A percentile compares a stretch with the other conserved stretches of the same genome.
phyloP scores from a whole-genome alignment of 2,888 invertebrate genomes.

The Pyrocoelia pectoralis region DNA sequence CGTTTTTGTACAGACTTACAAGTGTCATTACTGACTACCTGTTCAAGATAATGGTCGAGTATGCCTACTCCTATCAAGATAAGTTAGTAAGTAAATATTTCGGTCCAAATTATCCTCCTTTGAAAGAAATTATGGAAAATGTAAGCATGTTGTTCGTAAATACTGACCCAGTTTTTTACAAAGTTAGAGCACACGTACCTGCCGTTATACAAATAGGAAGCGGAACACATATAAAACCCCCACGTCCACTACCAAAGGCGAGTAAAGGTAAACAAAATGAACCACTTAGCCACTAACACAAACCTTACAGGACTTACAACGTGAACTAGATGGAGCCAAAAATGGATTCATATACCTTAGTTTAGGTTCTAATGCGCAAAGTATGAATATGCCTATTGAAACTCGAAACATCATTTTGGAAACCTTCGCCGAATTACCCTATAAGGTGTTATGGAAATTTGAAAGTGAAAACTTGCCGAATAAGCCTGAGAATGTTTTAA shows the following conservation, averaged over 20 bases:
- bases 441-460: slow-evolving; percentile 60
- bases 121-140: slow-evolving; percentile 44
- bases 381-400: slow-evolving; percentile 37
- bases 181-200: slow-evolving; percentile 49
- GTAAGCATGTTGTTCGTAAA: slow-evolving; percentile 52
- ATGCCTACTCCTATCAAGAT: background rate
- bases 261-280: too few relatives aligned
- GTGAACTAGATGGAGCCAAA: slow-evolving; percentile 4
- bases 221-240: slow-evolving; percentile 45
- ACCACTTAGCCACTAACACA: background rate
- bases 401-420: slow-evolving; percentile 49
- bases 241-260: slow-evolving; percentile 41
- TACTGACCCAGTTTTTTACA: slow-evolving; percentile 50
- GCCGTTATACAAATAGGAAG: slow-evolving; percentile 48
- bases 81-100: slow-evolving; percentile 43
- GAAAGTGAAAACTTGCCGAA: slow-evolving; percentile 51
- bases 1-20: background rate
- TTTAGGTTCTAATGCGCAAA: slow-evolving; percentile 21
- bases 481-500: slow-evolving; percentile 55
- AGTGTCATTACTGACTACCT: background rate
- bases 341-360: slow-evolving; percentile 39
- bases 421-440: slow-evolving; percentile 55
- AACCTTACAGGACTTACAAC: background rate
- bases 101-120: slow-evolving; percentile 45
- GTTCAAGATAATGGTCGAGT: background rate